Conservation (phyloP, 2,888 invertebrate species). For the Elgonia sp. region DNA sequence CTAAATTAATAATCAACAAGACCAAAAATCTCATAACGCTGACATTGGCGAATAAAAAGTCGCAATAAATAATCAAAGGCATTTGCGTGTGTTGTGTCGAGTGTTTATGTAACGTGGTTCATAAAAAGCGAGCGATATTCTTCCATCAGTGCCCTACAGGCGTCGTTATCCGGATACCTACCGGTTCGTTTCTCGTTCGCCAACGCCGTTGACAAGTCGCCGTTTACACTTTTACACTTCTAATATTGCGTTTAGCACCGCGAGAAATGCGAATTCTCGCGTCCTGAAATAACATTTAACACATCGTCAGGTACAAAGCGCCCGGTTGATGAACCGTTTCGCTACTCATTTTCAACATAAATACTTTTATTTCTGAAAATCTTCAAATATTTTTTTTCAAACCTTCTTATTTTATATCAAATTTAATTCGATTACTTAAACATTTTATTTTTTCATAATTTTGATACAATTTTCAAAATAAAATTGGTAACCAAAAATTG, state of each 20-base stretch:
- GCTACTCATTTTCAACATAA: conserved; percentile 47
- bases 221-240: conserved; percentile 84
- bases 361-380: conserved; percentile 66
- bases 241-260: conserved; percentile 83
- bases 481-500: no score
- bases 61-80: conserved; percentile 71
- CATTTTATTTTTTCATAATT: no score
- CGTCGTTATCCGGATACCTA: conserved; percentile 82
- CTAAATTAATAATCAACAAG: conserved; percentile 67
- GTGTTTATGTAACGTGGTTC: conserved; percentile 81
- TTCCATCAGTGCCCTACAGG: conserved; percentile 83
- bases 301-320: conserved; percentile 70
- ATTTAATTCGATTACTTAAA: no score
- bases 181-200: conserved; percentile 83
- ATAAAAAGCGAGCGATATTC: conserved; percentile 85
- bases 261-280: conserved; percentile 74
- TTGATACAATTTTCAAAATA: no score
- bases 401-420: background rate
- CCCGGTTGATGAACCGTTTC: conserved; percentile 72
- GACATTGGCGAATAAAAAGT: conserved; percentile 67
- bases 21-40: conserved; percentile 62
- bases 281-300: conserved; percentile 74
- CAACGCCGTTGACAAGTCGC: conserved; percentile 80
- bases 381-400: conserved; percentile 28
- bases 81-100: conserved; percentile 75